phyloP scores from a whole-genome alignment of 2,797 vertebrate genomes.

The Phyllotis vaccarum region DNA sequence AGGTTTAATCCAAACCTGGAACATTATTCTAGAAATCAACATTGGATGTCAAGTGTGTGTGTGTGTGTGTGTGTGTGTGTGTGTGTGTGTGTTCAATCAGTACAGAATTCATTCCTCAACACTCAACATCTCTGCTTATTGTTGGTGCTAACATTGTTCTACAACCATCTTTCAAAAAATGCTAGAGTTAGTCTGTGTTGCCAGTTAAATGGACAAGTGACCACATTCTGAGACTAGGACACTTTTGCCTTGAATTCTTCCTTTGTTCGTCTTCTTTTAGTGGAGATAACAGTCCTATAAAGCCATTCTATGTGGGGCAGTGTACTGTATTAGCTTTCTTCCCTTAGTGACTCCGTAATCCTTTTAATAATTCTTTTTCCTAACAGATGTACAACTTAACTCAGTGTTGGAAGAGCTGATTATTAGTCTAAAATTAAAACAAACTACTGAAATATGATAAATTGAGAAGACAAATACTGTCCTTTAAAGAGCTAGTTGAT shows the following conservation, averaged over 20 bases:
- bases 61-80: neutral
- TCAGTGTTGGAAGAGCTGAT: neutral
- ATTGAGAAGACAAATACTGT: neutral
- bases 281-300: neutral
- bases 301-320: neutral
- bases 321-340: neutral
- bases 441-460: neutral
- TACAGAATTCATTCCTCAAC: neutral
- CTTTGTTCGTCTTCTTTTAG: neutral
- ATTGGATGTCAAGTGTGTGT: neutral
- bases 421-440: neutral
- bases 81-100: neutral
- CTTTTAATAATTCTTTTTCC: neutral
- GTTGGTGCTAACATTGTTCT: neutral
- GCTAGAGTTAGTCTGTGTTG: neutral
- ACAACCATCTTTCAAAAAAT: neutral
- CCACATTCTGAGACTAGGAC: neutral
- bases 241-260: neutral
- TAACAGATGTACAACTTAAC: neutral
- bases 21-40: constrained; percentile 7
- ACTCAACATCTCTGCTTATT: neutral
- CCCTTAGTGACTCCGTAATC: neutral
- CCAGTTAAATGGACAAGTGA: neutral
- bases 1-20: neutral
- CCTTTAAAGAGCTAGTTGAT: neutral